Base-by-base conservation (phyloP, 2,888 invertebrate genomes). In the Strigamia crassipes region DNA sequence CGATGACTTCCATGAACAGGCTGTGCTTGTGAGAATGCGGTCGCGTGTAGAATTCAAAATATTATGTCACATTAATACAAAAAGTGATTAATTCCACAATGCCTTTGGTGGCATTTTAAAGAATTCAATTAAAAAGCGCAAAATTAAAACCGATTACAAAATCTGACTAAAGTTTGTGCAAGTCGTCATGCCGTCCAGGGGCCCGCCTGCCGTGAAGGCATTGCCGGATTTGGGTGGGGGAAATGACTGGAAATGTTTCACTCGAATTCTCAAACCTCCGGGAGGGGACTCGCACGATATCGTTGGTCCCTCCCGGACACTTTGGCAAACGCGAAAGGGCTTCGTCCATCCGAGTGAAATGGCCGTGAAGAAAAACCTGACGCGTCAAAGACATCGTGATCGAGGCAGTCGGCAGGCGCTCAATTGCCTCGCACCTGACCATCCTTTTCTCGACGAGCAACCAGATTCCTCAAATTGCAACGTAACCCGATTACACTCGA, bases 241-340 rank as follows among this genome's bases (percentile, higher is more conserved):
- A 73, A 27, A 73, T 12, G 73, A 73, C 12, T 73, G 73, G 73
- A 73, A 73, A 13, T 73, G 73, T 73, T 73, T 73, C 15, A 73
- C 73, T 12, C 73, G 79, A 38, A 23, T 78, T 42, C 41, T 78
- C 8, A 38, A 42, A 78, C 79, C 79, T 34, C 79, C 79, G 5
- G 79, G 79, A 38, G 79, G 42, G 1, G 79, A 78, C 3, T 13
- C 38, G 15, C 79, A 78, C 18, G 79, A n/a, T 12, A 41, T 78
- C 15, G 79, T 78, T 1, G 38, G 38, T 41, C 13, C 15, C 79
- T 9, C 38, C 10, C 31, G 8, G 12, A 15, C 31, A 2, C 73
- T 31, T 10, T 73, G 73, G 73, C 73, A 73, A 12, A 9, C 73
- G 10, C 73, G 73, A 10, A 73, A 31, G 27, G 73, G 73, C 15